These are phyloP conservation scores for Merodon equestris DNA, from an alignment of 2,888 invertebrate genomes.

Conservation along the genomic window DNA sequence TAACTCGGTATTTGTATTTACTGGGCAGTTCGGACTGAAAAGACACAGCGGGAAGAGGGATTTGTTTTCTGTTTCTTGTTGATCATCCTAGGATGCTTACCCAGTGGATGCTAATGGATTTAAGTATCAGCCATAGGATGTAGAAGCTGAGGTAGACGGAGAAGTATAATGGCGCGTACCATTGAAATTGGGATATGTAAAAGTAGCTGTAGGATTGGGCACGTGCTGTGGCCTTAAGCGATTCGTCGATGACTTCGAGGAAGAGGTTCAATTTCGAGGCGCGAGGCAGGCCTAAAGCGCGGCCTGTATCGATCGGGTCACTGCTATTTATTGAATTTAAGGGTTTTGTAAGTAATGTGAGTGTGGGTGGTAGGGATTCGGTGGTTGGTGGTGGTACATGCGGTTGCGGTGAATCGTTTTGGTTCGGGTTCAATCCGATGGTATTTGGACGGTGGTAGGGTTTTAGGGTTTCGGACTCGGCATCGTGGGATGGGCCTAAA, in stretches of 20 bases:
- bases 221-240: conserved; percentile 31
- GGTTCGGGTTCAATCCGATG: conserved; percentile 11
- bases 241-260: conserved; percentile 37
- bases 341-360: no score
- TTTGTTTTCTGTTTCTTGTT: background rate
- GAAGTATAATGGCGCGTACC: conserved; percentile 52
- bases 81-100: conserved; percentile 46
- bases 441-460: conserved; percentile 10
- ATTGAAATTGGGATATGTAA: conserved; percentile 33
- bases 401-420: conserved; percentile 8
- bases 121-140: conserved; percentile 42
- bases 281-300: conserved; percentile 4
- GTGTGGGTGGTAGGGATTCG: no score
- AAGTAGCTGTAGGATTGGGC: conserved; percentile 51
- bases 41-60: conserved; percentile 11
- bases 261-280: conserved; percentile 8
- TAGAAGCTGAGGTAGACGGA: conserved; percentile 49
- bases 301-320: background rate
- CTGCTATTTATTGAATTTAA: no score
- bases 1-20: conserved; percentile 33
- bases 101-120: conserved; percentile 39
- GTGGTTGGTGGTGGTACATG: background rate
- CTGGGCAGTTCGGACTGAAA: conserved; percentile 44
- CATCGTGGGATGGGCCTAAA: conserved; percentile 38
- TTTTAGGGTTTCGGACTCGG: conserved; percentile 11